Evolutionary conservation across 2,113 vertebrate species (phyloP), one percentile per base, ranked within the genome.

Genomic region (Australoheros scitulus): DNA sequence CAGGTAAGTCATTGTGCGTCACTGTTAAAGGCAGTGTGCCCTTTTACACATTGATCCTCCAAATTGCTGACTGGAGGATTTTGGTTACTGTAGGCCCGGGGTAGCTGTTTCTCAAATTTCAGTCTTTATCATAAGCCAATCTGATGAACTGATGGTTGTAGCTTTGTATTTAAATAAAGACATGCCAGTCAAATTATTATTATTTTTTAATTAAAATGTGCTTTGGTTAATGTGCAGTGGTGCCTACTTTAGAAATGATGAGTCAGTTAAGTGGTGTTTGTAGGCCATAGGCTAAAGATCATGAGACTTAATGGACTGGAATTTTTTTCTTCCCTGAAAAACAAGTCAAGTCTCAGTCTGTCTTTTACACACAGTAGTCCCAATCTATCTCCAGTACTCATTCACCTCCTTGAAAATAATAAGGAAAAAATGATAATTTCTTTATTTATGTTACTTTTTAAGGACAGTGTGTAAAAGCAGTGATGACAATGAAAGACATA

Each of bases 1-100:
- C 90, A 92, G 96, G 96, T 96, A 88, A 90, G 81, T 43, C 5
- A 24, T 38, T 50, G 8, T 22, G 10, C 34, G 50, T 43, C 6
- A 56, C 8, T 63, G 47, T 61, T 26, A 58, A 55, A 81, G 22
- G 20, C 56, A 43, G n/a, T 52, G 3, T 22, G 5, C 1, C 17
- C 26, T 56, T 74, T 61, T 79, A 26, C 10, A 29, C 1, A 29
- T 43, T 52, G 29, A 72, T 34, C 1, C 34, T 34, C 6, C 6
- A 34, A 34, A 34, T 52, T 70, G 9, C 41, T 20, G 15, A 50
- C 20, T 50, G 26, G 0, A 70, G 29, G 64, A 70, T 34, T 29
- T 70, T 70, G 24, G 22, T 50, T 52, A 72, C 29, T 72, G 29
- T 15, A 52, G 26, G 6, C 43, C 13, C 47, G 17, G 5, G 15